Conservation (phyloP, 2,888 invertebrate species). For the Acholoe squamosa region DNA sequence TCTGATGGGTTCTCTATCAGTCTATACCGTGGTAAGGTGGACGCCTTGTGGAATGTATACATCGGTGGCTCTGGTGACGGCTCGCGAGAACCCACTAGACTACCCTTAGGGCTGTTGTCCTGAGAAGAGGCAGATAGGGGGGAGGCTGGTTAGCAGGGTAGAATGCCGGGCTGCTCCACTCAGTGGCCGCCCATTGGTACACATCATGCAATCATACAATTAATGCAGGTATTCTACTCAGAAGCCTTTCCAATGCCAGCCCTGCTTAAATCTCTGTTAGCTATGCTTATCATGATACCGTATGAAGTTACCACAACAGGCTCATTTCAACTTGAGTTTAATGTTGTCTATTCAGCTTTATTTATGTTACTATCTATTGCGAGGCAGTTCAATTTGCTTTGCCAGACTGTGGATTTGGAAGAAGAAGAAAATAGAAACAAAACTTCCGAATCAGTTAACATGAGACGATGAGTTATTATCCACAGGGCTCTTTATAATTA, state of each 20-base stretch:
- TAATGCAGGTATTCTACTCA: conserved; percentile 9
- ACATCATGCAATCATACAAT: conserved; percentile 5
- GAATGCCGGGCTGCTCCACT: background rate
- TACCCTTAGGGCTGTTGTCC: conserved; percentile 55
- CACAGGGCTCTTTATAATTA: no score
- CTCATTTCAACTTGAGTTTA: no score
- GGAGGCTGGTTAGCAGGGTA: background rate
- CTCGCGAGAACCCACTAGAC: conserved; percentile 54
- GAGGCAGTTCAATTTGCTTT: no score
- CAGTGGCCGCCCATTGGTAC: background rate
- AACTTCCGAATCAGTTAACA: no score
- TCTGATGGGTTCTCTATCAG: conserved; percentile 55
- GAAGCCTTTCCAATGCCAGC: background rate
- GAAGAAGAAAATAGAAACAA: no score
- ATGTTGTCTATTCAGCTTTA: no score
- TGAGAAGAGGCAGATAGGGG: background rate
- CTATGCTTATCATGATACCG: no score
- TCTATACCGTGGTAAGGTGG: conserved; percentile 50
- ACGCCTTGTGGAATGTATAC: conserved; percentile 52
- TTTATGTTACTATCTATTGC: no score
- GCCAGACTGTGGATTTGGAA: no score
- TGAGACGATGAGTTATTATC: no score
- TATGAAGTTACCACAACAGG: no score
- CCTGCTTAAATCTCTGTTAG: background rate
- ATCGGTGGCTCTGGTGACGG: conserved; percentile 52